A percentile compares a stretch with the other conserved stretches of the same genome.
Conservation (phyloP, 2,113 vertebrate genomes). For the Ictalurus furcatus region DNA sequence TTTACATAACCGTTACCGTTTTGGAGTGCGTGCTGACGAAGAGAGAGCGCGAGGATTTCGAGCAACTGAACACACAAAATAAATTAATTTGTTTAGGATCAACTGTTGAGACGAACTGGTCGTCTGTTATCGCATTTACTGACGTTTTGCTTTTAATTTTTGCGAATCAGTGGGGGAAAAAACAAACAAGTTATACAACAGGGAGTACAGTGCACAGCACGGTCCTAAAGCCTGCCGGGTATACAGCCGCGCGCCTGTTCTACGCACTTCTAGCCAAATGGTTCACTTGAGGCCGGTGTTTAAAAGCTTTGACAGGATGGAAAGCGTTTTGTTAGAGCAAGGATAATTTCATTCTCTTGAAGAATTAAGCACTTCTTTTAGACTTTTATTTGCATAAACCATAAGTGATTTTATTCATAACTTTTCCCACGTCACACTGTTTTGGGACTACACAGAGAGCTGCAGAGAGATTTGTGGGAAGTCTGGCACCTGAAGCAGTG, state of each 20-base stretch:
- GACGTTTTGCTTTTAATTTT: slow-evolving; percentile 22
- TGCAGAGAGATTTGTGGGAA: background rate
- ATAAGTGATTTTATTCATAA: background rate
- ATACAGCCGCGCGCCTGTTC: background rate
- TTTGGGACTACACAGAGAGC: slow-evolving; percentile 2
- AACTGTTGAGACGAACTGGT: too few relatives aligned
- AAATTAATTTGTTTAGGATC: background rate
- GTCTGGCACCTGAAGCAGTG: background rate
- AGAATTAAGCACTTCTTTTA: background rate
- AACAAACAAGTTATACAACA: slow-evolving; percentile 78
- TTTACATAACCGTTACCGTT: slow-evolving; percentile 71
- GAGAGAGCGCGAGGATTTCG: background rate
- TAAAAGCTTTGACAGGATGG: slow-evolving; percentile 68
- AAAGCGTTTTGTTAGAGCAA: slow-evolving; percentile 74
- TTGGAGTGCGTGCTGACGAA: background rate
- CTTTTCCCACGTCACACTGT: background rate
- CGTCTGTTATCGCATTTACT: background rate
- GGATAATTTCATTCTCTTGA: slow-evolving; percentile 61
- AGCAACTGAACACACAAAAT: background rate
- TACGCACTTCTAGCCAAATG: slow-evolving; percentile 61
- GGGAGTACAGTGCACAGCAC: background rate
- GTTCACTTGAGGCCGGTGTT: slow-evolving; percentile 52
- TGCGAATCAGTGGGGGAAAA: slow-evolving; percentile 58
- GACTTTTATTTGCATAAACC: background rate
- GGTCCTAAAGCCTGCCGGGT: slow-evolving; percentile 67